Conservation (phyloP, 2,797 vertebrate species). For the Ataeniobius toweri region DNA sequence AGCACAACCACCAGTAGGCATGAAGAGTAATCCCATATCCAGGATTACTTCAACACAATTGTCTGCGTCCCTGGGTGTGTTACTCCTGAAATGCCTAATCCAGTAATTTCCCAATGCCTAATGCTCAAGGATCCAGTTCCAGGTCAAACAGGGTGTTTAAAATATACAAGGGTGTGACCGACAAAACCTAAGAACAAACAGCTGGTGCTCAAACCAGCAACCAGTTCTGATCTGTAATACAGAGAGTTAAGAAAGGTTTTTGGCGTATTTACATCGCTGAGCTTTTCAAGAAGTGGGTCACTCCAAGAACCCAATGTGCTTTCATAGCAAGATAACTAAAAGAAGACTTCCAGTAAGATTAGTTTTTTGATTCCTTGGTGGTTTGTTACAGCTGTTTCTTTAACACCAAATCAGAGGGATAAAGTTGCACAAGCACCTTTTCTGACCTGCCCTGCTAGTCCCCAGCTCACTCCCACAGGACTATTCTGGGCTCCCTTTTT, state of each 20-base stretch:
- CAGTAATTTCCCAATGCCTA: slow-evolving; percentile 57
- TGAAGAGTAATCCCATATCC: slow-evolving; percentile 46
- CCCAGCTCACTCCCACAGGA: slow-evolving; percentile 42
- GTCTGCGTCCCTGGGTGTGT: slow-evolving; percentile 66
- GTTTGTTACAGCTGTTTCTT: slow-evolving; percentile 32
- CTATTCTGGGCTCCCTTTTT: slow-evolving; percentile 51
- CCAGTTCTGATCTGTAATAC: slow-evolving; percentile 19
- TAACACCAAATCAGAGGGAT: slow-evolving; percentile 36
- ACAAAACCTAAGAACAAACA: slow-evolving; percentile 39
- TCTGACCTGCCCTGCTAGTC: slow-evolving; percentile 33
- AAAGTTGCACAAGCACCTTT: slow-evolving; percentile 49
- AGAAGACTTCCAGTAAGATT: slow-evolving; percentile 5
- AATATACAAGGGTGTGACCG: slow-evolving; percentile 45
- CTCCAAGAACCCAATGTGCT: neutral
- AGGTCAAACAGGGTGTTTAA: slow-evolving; percentile 64
- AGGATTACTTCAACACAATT: slow-evolving; percentile 68
- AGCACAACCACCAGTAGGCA: slow-evolving; percentile 26
- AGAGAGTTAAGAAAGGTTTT: slow-evolving; percentile 13
- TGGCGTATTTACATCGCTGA: neutral
- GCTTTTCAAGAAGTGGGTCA: slow-evolving; percentile 1
- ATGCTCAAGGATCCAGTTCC: slow-evolving; percentile 65
- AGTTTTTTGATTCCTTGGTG: slow-evolving; percentile 11
- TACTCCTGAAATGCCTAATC: slow-evolving; percentile 65
- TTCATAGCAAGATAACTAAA: neutral
- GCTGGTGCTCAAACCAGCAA: slow-evolving; percentile 22